A percentile compares a stretch with the other conserved stretches of the same genome.
phyloP scores from a whole-genome alignment of 2,113 vertebrate genomes.

The Saccopteryx leptura region DNA sequence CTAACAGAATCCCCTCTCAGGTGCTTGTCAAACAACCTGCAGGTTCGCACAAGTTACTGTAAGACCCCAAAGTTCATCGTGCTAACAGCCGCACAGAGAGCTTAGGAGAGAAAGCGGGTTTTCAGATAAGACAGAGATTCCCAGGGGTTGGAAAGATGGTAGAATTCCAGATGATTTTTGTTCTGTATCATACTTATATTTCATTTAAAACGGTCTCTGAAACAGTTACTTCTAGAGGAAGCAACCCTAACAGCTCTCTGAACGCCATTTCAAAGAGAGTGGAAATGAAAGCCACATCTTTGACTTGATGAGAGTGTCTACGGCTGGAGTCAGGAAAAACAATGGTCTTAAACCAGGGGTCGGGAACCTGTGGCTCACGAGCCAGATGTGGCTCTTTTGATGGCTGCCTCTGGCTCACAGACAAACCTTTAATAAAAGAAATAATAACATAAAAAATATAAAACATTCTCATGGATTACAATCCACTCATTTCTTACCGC shows the following conservation, averaged over 20 bases:
- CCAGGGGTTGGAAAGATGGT: neutral
- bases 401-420: too few relatives aligned
- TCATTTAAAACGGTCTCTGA: conserved; percentile 54
- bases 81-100: neutral
- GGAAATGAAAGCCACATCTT: neutral
- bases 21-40: neutral
- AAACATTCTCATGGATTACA: too few relatives aligned
- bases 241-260: neutral
- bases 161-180: conserved; percentile 15
- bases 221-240: neutral
- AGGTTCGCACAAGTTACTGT: neutral
- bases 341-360: neutral
- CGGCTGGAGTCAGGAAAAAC: conserved; percentile 40
- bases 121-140: neutral
- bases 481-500: too few relatives aligned
- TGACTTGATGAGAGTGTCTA: neutral
- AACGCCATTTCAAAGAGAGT: conserved; percentile 53
- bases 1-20: neutral
- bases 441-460: too few relatives aligned
- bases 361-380: too few relatives aligned
- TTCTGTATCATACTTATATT: conserved; percentile 43
- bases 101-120: neutral
- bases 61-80: neutral
- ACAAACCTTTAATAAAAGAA: too few relatives aligned
- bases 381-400: too few relatives aligned